phyloP scores from a whole-genome alignment of 2,888 invertebrate genomes.

The Acronicta aceris region DNA sequence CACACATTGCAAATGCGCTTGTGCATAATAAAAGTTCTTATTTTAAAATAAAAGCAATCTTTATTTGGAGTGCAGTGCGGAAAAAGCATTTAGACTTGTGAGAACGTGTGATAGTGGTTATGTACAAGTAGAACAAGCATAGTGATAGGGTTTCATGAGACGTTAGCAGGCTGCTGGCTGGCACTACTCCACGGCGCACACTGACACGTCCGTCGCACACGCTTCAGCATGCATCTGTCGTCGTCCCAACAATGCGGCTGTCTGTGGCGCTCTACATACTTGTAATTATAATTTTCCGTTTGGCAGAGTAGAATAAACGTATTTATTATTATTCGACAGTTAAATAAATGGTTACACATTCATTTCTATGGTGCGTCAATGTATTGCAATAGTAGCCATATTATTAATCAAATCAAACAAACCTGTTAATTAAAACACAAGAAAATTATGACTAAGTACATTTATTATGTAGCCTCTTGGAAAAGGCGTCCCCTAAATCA shows the following conservation, averaged over 20 bases:
- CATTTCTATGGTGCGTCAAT: too few species aligned
- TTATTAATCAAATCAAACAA: too few species aligned
- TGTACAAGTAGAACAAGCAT: constrained; percentile 22
- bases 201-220: constrained; percentile 21
- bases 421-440: too few species aligned
- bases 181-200: constrained; percentile 41
- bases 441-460: too few species aligned
- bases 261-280: constrained; percentile 1
- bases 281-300: not conserved
- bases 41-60: constrained; percentile 25
- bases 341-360: too few species aligned
- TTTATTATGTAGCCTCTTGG: too few species aligned
- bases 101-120: constrained; percentile 25
- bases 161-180: constrained; percentile 25
- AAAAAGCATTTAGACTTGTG: constrained; percentile 12
- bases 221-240: constrained; percentile 4
- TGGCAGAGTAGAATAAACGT: not conserved
- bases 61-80: constrained; percentile 7
- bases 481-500: too few species aligned
- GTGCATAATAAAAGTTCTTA: constrained; percentile 18
- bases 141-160: constrained; percentile 46
- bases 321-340: too few species aligned
- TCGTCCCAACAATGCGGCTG: constrained; percentile 1
- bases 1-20: constrained; percentile 11
- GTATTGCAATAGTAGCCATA: too few species aligned